Base-by-base conservation (phyloP, 1,140 invertebrate genomes). In the Anastrepha ludens region DNA sequence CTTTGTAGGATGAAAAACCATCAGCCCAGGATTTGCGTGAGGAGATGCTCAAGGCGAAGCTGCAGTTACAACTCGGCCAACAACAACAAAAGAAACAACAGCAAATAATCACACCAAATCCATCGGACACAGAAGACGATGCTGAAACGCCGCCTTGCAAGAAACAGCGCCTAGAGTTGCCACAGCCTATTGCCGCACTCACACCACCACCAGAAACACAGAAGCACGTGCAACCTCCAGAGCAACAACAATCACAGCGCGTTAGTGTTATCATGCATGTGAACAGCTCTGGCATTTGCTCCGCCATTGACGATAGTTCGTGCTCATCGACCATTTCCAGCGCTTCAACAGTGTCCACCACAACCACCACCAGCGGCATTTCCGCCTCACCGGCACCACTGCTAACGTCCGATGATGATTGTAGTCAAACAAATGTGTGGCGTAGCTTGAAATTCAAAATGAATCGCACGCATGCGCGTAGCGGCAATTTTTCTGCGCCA, bases 201-300 rank as follows among this genome's bases (percentile, higher is more conserved):
- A 92, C 89, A 50, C 91, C 91, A 13, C 90, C 91, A 55, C 90
- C 90, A 92, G 91, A 93, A 94, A 60, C 89, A 91, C 88, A 85
- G 11, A 78, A 86, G 15, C 50, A 86, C 9, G 20, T n/a, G 88
- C 92, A 88, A 89, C 3, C 47, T 11, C 74, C 50, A 55, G 74
- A 55, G 1, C 93, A 81, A 44, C 93, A 67, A 41, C 78, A 88
- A 85, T 90, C 65, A 59, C 90, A 91, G 64, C 94, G 94, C 2
- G 94, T 95, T 3, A 96, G 96, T 39, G 97, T 98, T 87, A 98
- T 98, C 88, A 97, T 97, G 96, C 95, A 95, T 87, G 97, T 96
- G 0, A 96, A 96, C 90, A 96, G 96, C 86, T 96, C 96, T 90
- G 97, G 97, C 50, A 89, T 91, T 0, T 91, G 92, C 17, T 90